Base-by-base conservation (phyloP, 2,888 invertebrate species). In the Scelioninae gen. 1 region DNA sequence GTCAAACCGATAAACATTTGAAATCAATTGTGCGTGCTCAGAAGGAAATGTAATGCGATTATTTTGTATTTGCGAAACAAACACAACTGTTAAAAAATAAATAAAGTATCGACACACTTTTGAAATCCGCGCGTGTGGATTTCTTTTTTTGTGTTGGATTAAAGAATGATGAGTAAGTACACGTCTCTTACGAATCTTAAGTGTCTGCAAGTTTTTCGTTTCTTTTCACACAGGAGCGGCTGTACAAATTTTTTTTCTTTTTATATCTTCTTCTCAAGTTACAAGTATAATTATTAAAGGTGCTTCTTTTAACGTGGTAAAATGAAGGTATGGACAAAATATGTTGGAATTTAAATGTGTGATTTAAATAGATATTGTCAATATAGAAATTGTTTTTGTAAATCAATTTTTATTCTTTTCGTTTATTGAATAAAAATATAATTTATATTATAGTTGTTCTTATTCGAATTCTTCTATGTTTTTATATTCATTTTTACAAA, bases 1-100 rank as follows among this genome's bases (percentile, higher is more conserved):
- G 31, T 32, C 60, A 32, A 51, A 43, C 49, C 15, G 43, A 47
- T 65, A 56, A 75, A 62, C 63, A 45, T 62, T 74, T 34, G 34
- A 63, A 63, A n/a, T 74, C 74, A 45, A 63, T 74, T 63, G 51
- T 55, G 55, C 63, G 66, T 60, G 60, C 40, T 58, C 31, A 38
- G 13, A 66, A 43, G 58, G 31, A 51, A 49, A 47, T 56, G 16
- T 74, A 65, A 23, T 34, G 56, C 16, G 16, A 60, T 60, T 49
- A 60, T 65, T 51, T 68, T 43, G 5, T 51, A 53, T 55, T 68
- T 23, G 31, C 31, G 40, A 34, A 34, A 32, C 8, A 55, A 55
- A 55, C 34, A 43, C 31, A 55, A 55, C 43, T n/a, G 23, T 31
- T 38, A 53, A 40, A 53, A 53, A 49, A 10, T 47, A 49, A n/a